Percentiles rank a stretch among this genome's conserved stretches.
Conservation (phyloP, 2,113 vertebrate species). For the Ornithorhynchus anatinus region DNA sequence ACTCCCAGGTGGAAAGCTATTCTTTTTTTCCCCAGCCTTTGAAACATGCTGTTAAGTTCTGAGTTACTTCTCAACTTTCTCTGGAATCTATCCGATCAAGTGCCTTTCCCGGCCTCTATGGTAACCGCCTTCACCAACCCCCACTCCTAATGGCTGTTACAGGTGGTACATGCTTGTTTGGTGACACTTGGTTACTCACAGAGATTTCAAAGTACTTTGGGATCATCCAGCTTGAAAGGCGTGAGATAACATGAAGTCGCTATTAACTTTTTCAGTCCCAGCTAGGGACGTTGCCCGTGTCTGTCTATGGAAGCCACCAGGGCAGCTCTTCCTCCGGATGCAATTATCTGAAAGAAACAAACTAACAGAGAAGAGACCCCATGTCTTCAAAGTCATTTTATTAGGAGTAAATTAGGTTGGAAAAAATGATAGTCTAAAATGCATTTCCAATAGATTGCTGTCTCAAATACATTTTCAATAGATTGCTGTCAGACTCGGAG, state of each 20-base stretch:
- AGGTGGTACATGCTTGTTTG: too few species aligned
- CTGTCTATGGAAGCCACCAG: conserved; percentile 47
- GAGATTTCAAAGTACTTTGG: conserved; percentile 19
- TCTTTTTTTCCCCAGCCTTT: too few species aligned
- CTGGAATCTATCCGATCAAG: too few species aligned
- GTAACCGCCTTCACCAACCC: too few species aligned
- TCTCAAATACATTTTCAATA: conserved; percentile 70
- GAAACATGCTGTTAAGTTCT: too few species aligned
- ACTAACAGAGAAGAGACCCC: conserved; percentile 50
- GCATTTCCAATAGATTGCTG: conserved; percentile 72
- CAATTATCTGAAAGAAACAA: conserved; percentile 67
- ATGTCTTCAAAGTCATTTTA: conserved; percentile 70
- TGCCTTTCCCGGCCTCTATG: too few species aligned
- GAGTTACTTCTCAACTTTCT: too few species aligned
- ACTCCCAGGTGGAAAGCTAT: too few species aligned
- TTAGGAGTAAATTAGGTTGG: conserved; percentile 73
- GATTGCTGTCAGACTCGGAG: conserved; percentile 69
- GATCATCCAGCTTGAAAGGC: conserved; percentile 43
- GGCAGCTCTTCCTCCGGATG: conserved; percentile 44
- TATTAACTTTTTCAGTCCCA: conserved; percentile 37
- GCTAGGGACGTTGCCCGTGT: conserved; percentile 32
- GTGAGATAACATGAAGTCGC: conserved; percentile 33
- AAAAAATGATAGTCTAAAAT: conserved; percentile 69
- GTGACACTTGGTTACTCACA: too few species aligned
- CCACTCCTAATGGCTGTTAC: too few species aligned